These are phyloP conservation scores for Julus scanicus DNA, from an alignment of 2,888 invertebrate species.

Conservation along the genomic window DNA sequence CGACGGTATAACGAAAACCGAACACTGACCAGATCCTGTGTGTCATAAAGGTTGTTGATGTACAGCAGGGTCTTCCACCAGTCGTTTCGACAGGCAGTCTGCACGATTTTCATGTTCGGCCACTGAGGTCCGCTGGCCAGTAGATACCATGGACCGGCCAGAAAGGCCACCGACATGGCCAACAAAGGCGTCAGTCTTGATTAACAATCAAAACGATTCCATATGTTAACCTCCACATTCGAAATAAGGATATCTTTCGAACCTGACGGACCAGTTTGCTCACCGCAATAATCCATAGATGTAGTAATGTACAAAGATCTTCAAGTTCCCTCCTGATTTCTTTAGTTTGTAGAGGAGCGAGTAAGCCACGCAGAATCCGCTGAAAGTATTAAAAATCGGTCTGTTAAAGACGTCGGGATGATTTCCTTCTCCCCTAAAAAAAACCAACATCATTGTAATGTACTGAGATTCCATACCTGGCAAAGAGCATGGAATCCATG, in stretches of 20 bases:
- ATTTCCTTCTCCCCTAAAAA: too few species aligned
- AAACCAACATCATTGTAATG: neutral
- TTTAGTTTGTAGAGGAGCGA: neutral
- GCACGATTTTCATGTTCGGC: neutral
- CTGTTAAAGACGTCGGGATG: neutral
- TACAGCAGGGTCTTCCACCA: conserved; percentile 59
- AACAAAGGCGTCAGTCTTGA: neutral
- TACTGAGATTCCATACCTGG: neutral
- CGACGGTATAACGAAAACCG: neutral
- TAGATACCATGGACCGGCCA: conserved; percentile 48
- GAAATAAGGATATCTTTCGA: too few species aligned
- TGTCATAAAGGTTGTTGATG: conserved; percentile 57
- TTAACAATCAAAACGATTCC: neutral
- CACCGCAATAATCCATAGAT: neutral
- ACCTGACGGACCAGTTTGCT: neutral
- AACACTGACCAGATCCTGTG: neutral
- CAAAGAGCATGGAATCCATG: neutral
- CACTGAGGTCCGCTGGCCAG: conserved; percentile 58
- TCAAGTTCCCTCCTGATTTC: neutral
- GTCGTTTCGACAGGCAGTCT: conserved; percentile 53
- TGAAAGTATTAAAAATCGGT: neutral
- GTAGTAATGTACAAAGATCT: neutral
- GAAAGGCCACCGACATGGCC: conserved; percentile 55
- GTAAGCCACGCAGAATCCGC: neutral
- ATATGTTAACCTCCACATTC: neutral